Percentiles rank a stretch among this genome's conserved stretches.
Conservation (phyloP, 2,797 vertebrate genomes). For the Malacoraja senta region DNA sequence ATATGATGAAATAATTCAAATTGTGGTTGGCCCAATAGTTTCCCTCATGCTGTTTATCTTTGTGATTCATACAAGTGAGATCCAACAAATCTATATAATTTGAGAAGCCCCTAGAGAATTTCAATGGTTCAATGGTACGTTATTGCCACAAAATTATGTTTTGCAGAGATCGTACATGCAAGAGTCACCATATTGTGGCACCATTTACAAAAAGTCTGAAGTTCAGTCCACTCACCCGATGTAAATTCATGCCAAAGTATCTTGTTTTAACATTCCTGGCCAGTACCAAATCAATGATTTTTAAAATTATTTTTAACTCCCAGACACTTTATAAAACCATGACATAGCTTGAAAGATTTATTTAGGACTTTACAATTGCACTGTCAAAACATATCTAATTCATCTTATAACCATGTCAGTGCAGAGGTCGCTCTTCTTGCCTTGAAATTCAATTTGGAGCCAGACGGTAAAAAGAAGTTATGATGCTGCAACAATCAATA, state of each 20-base stretch:
- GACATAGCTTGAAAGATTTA: background rate
- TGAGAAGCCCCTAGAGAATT: background rate
- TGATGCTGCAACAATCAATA: background rate
- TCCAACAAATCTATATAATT: background rate
- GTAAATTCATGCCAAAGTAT: background rate
- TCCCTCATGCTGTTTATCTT: background rate
- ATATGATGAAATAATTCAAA: background rate
- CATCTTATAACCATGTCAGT: background rate
- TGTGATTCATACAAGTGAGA: background rate
- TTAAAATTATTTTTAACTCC: background rate
- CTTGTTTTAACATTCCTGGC: background rate
- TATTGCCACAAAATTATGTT: no score
- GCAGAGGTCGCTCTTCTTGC: background rate
- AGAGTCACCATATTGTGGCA: no score
- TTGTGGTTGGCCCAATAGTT: background rate
- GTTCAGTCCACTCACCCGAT: no score
- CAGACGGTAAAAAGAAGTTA: constrained; percentile 7
- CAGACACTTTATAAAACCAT: background rate
- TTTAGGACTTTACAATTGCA: background rate
- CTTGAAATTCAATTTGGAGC: background rate
- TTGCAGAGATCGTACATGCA: no score
- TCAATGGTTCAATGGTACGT: no score
- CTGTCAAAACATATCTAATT: background rate
- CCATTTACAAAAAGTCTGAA: no score
- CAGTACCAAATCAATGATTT: background rate